phyloP scores from a whole-genome alignment of 2,797 vertebrate genomes.

The Balearica regulorum region DNA sequence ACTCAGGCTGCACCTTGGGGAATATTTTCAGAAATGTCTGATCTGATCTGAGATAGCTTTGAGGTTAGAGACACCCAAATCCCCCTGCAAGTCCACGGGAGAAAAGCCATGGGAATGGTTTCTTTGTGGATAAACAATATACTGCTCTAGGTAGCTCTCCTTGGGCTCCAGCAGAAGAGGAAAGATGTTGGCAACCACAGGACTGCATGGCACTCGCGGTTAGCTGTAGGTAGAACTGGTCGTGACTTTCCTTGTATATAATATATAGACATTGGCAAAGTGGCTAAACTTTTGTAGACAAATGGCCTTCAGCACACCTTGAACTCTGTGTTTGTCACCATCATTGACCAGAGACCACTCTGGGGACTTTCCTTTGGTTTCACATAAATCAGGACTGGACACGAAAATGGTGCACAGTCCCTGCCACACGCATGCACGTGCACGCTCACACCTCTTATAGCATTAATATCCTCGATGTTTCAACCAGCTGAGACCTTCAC shows the following conservation, averaged over 20 bases:
- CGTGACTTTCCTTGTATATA: neutral
- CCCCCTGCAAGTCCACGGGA: neutral
- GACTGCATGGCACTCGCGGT: neutral
- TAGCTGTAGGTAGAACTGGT: neutral
- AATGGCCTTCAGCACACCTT: neutral
- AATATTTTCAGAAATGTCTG: neutral
- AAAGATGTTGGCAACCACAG: neutral
- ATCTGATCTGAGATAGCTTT: neutral
- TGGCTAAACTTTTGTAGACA: neutral
- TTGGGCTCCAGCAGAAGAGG: neutral
- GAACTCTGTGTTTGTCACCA: neutral
- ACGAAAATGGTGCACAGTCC: neutral
- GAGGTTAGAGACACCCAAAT: neutral
- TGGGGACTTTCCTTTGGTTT: neutral
- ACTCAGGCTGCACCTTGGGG: neutral
- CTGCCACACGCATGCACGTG: rapidly evolving
- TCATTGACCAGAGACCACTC: neutral
- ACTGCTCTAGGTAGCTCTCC: neutral
- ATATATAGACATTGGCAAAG: neutral
- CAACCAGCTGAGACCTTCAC: neutral
- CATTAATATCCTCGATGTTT: rapidly evolving
- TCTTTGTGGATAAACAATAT: neutral
- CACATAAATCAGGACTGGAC: neutral
- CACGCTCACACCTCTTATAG: rapidly evolving
- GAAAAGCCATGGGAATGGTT: neutral